Base-by-base conservation (phyloP, 2,888 invertebrate species). In the Pyrrhia umbra region DNA sequence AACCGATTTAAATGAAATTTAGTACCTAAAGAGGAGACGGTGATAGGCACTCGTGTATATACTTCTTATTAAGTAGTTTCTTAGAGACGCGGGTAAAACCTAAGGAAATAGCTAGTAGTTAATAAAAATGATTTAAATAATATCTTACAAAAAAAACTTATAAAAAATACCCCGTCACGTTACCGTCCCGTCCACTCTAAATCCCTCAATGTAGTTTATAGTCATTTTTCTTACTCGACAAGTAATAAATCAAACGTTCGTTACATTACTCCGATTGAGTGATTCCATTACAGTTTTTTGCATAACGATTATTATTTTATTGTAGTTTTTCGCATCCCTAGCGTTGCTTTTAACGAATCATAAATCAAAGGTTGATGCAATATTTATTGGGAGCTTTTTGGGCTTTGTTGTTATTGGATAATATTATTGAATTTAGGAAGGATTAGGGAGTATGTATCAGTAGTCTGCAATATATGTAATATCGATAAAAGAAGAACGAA, bases 261-360 rank as follows among this genome's bases (percentile, higher is more conserved):
- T 81, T 88, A 90, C 93, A 93, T 94, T 94, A 94, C 90, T 91
- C 86, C 90, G 92, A 94, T 93, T 92, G 92, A 94, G 88, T 88
- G 93, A 92, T 92, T 91, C 93, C 93, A 94, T 93, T 93, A 93
- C 83, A 77, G 79, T 82, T 88, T 93, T 93, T 93, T 93, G 93
- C 94, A 94, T 94, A 91, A 89, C 88, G 85, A 90, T 90, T 89
- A 91, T 80, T 77, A 75, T 80, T 79, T 80, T 75, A 77, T 77
- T 78, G 68, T 78, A 78, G 79, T 78, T 78, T 59, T 59, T 73
- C 72, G 59, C 69, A 60, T 75, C 75, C 65, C 75, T 74, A 54
- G 65, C 64, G 61, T 51, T 64, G 68, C 65, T 80, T 78, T 80
- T 76, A 79, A 71, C 61, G 65, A 47, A 55, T 78, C 62, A 80